phyloP scores from a whole-genome alignment of 2,888 invertebrate species.

The Habrosyne pyritoides region DNA sequence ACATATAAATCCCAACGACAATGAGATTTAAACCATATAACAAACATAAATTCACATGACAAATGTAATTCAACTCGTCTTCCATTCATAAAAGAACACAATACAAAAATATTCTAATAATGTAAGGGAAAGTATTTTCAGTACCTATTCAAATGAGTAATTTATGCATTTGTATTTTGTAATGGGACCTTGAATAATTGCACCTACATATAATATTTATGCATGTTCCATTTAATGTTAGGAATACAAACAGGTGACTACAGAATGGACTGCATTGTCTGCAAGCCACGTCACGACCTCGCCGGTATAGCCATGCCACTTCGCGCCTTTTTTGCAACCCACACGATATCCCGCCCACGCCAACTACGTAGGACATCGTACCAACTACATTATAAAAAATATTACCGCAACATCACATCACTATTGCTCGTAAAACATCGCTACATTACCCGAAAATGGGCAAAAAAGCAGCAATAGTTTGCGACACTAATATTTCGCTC shows the following conservation, averaged over 20 bases:
- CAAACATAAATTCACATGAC: no score
- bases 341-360: slow-evolving; percentile 40
- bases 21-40: no score
- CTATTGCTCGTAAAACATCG: not conserved
- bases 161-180: slow-evolving; percentile 11
- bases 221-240: slow-evolving; percentile 26
- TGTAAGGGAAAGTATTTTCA: not conserved
- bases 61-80: no score
- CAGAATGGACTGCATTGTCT: slow-evolving; percentile 17
- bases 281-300: slow-evolving; percentile 6
- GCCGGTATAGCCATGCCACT: slow-evolving; percentile 13
- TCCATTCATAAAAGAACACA: no score
- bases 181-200: slow-evolving; percentile 24
- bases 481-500: not conserved
- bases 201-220: slow-evolving; percentile 23
- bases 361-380: not conserved
- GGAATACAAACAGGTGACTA: slow-evolving; percentile 19
- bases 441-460: not conserved
- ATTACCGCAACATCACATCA: not conserved
- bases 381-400: not conserved
- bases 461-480: not conserved
- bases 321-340: slow-evolving; percentile 55
- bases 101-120: not conserved
- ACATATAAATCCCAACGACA: no score
- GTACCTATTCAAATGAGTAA: not conserved